Evolutionary conservation across 1,140 invertebrate genomes (phyloP).

Genomic region (Euwallacea similis): DNA sequence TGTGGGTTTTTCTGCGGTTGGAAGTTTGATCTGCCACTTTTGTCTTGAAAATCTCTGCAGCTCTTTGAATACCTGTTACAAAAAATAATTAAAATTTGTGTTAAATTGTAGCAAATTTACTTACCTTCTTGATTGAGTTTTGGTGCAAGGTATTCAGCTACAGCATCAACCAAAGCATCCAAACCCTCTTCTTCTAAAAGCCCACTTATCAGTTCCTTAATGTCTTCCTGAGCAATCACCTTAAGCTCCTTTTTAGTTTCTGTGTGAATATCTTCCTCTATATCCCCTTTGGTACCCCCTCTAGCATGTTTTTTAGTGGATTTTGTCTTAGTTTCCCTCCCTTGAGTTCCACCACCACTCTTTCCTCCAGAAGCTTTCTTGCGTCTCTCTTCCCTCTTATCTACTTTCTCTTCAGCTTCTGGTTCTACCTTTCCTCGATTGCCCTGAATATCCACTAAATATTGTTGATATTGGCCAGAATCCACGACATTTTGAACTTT

Average conservation of each 20-base stretch:
- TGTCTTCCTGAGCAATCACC: constrained; percentile 69
- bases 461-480: constrained; percentile 66
- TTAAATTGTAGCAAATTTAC: constrained; percentile 40
- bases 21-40: constrained; percentile 68
- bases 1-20: constrained; percentile 73
- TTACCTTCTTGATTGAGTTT: constrained; percentile 60
- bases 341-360: constrained; percentile 86
- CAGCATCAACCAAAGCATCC: constrained; percentile 62
- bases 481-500: constrained; percentile 75
- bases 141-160: constrained; percentile 64
- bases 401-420: constrained; percentile 64
- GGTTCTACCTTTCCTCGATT: constrained; percentile 52
- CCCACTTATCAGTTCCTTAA: constrained; percentile 59
- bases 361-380: constrained; percentile 87
- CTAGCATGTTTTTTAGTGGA: constrained; percentile 79
- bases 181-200: constrained; percentile 67
- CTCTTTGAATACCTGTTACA: constrained; percentile 55
- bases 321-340: constrained; percentile 94
- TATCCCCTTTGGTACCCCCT: constrained; percentile 55
- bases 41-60: constrained; percentile 71
- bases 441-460: constrained; percentile 61
- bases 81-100: not conserved
- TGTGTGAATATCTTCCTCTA: constrained; percentile 64
- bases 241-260: constrained; percentile 58
- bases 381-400: constrained; percentile 82